These are phyloP conservation scores for Plagodis pulveraria DNA, from an alignment of 2,888 invertebrate genomes.

Conservation along the genomic window DNA sequence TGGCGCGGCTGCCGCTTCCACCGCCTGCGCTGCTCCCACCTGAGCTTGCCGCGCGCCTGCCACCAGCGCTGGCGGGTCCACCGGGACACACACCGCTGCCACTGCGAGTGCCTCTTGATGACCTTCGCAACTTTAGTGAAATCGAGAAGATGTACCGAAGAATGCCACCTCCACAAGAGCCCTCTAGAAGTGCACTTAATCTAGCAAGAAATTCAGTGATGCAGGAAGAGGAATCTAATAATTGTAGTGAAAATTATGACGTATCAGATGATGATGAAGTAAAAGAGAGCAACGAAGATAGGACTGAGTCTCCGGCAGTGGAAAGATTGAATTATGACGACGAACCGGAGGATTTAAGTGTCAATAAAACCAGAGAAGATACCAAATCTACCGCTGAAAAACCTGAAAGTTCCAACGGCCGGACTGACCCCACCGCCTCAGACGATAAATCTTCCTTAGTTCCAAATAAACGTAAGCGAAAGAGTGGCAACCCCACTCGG, in stretches of 20 bases:
- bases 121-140: slow-evolving; percentile 81
- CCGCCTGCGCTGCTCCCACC: slow-evolving; percentile 88
- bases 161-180: slow-evolving; percentile 66
- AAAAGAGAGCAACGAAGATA: slow-evolving; percentile 56
- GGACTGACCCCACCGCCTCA: slow-evolving; percentile 64
- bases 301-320: slow-evolving; percentile 55
- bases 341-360: slow-evolving; percentile 89
- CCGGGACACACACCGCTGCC: slow-evolving; percentile 79
- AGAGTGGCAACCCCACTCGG: slow-evolving; percentile 92
- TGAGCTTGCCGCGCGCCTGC: slow-evolving; percentile 78
- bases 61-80: slow-evolving; percentile 59
- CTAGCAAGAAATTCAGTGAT: slow-evolving; percentile 60
- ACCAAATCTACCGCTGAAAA: slow-evolving; percentile 74
- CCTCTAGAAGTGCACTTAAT: slow-evolving; percentile 65
- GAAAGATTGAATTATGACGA: slow-evolving; percentile 77
- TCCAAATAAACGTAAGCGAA: slow-evolving; percentile 91
- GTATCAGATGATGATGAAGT: slow-evolving; percentile 69
- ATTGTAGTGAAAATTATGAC: slow-evolving; percentile 71
- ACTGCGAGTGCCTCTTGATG: slow-evolving; percentile 77
- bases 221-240: slow-evolving; percentile 67
- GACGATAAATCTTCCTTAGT: slow-evolving; percentile 79
- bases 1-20: slow-evolving; percentile 89
- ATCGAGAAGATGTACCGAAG: slow-evolving; percentile 83
- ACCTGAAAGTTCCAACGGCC: slow-evolving; percentile 54
- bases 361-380: slow-evolving; percentile 87